Evolutionary conservation across 1,140 invertebrate species (phyloP).

Genomic region (Atta texana): DNA sequence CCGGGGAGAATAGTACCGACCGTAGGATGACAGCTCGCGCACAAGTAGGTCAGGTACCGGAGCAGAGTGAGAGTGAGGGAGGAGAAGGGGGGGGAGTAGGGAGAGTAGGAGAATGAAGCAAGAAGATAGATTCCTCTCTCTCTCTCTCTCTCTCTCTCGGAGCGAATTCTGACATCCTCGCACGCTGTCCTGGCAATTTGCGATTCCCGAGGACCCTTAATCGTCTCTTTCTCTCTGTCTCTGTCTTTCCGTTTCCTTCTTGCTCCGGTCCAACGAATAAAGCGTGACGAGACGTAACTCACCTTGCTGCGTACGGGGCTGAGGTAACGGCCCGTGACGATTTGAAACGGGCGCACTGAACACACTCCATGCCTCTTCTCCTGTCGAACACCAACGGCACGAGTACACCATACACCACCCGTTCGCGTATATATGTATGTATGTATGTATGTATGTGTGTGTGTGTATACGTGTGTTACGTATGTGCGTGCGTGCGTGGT

Average conservation of each 20-base stretch:
- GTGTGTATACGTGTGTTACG: background rate
- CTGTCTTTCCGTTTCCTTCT: background rate
- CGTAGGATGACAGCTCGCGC: constrained; percentile 75
- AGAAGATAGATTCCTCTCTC: constrained; percentile 5
- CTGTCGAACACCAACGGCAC: constrained; percentile 60
- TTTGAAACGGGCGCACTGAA: constrained; percentile 80
- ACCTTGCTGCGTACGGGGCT: constrained; percentile 73
- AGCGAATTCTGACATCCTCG: background rate
- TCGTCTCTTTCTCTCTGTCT: background rate
- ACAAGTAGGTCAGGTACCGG: constrained; percentile 73
- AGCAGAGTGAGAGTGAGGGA: background rate
- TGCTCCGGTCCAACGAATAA: constrained; percentile 61
- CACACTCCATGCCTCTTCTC: constrained; percentile 78
- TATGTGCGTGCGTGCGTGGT: background rate
- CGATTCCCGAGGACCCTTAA: background rate
- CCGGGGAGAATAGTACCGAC: constrained; percentile 62
- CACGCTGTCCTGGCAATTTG: background rate
- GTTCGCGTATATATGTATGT: background rate
- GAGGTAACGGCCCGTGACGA: constrained; percentile 79
- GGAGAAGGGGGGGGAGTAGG: background rate
- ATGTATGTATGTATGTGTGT: background rate
- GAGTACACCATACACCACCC: constrained; percentile 25
- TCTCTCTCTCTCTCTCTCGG: constrained; percentile 1
- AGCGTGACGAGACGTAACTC: constrained; percentile 67
- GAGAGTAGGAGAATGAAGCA: background rate